Evolutionary conservation across 1,140 invertebrate genomes (phyloP), one percentile per base, ranked within the genome.

Genomic region (Drosophila santomea): DNA sequence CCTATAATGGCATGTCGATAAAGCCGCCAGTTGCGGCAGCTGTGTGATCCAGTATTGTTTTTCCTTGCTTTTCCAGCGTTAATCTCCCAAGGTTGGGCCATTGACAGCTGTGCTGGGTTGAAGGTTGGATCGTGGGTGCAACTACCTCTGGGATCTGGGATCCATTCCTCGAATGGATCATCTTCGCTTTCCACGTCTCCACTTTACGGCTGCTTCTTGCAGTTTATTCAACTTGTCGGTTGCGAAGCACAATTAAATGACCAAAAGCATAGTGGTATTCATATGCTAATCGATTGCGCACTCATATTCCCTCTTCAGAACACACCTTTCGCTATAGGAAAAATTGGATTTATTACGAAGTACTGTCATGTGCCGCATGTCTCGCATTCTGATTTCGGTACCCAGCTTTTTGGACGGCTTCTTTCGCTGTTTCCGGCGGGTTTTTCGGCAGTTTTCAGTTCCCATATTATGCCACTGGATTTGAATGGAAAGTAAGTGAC

Each of bases 71-170:
- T 66, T 61, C 50, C 63, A 39, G 32, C 41, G 54, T 23, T 76
- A 76, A 76, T 76, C 73, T 76, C 39, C 17, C 36, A 76, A 76
- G 73, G 73, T 64, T 74, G 39, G 55, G 51, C 59, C 44, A 58
- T 50, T 72, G 68, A 72, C 64, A 41, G 67, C 44, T 15, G 66
- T 32, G 45, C 12, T 43, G 15, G 66, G 23, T 28, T 72, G 68
- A 54, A 71, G 68, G 68, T 71, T 44, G 28, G 7, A 10, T 43
- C 2, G 64, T 66, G 64, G 64, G 68, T 72, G 64, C 68, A 72
- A 58, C 48, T 66, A 72, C 68, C 68, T 58, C 52, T 4, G 25
- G 4, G 47, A 50, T 15, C 28, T 52, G 28, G 17, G 48, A 4
- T 47, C 45, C 25, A 10, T n/a, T 50, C 44, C 23, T 6, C 4